Evolutionary conservation across 2,888 invertebrate species (phyloP).

Genomic region (Norana najaformis): DNA sequence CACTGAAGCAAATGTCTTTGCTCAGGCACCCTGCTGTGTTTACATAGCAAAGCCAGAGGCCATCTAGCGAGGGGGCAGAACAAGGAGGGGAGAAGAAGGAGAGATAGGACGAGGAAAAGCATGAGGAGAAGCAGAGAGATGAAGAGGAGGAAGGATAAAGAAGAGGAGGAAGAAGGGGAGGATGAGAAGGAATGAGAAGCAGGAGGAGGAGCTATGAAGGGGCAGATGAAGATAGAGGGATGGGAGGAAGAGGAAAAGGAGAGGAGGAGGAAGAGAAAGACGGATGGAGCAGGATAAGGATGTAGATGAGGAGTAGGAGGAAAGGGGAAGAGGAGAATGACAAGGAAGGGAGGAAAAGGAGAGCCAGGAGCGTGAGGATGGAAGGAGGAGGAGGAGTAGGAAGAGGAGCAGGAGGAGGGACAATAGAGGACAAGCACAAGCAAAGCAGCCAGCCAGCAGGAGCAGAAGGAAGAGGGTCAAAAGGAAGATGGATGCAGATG

Average conservation of each 20-base stretch:
- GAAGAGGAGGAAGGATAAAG: accelerated
- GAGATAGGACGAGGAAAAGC: background rate
- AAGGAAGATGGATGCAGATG: too few species aligned
- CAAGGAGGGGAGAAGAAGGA: background rate
- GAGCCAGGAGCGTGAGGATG: too few species aligned
- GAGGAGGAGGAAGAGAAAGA: background rate
- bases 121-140: background rate
- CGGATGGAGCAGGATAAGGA: too few species aligned
- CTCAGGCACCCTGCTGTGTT: background rate
- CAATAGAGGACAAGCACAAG: too few species aligned
- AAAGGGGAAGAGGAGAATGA: background rate
- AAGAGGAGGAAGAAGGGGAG: background rate
- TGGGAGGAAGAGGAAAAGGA: background rate
- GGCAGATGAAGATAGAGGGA: background rate
- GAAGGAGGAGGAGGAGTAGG: too few species aligned
- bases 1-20: constrained; percentile 7
- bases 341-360: too few species aligned
- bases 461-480: too few species aligned
- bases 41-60: constrained; percentile 13
- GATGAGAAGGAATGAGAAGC: background rate
- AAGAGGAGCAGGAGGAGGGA: too few species aligned
- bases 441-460: too few species aligned
- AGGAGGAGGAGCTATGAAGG: background rate
- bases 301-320: too few species aligned
- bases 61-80: background rate